phyloP scores from a whole-genome alignment of 2,888 invertebrate genomes.

The Aspidiotus rigidus region DNA sequence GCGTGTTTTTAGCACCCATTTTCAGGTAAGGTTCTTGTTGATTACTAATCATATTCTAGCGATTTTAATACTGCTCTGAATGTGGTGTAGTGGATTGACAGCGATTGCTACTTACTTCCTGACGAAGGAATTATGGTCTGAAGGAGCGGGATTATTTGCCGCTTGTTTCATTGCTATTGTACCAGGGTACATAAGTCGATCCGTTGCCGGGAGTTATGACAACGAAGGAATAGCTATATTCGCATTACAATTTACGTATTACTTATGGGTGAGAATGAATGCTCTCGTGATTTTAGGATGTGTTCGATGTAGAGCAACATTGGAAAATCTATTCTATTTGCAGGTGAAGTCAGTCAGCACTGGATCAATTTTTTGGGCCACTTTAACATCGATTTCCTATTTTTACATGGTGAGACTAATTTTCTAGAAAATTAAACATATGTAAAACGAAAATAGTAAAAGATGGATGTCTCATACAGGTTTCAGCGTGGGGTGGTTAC shows the following conservation, averaged over 20 bases:
- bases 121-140: conserved; percentile 94
- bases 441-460: no score
- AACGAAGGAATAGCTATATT: conserved; percentile 99
- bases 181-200: conserved; percentile 97
- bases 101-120: conserved; percentile 94
- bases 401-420: conserved; percentile 90
- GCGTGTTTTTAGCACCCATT: conserved; percentile 95
- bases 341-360: conserved; percentile 85
- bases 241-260: conserved; percentile 96
- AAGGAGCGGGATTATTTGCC: conserved; percentile 93
- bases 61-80: conserved; percentile 3
- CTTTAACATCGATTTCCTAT: conserved; percentile 87
- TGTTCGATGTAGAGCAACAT: not conserved
- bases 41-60: not conserved
- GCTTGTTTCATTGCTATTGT: conserved; percentile 98
- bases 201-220: conserved; percentile 98
- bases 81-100: conserved; percentile 77
- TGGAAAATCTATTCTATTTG: conserved; percentile 36
- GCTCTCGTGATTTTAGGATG: no score
- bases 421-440: not conserved
- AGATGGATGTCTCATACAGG: conserved; percentile 47
- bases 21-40: conserved; percentile 57
- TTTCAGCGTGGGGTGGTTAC: conserved; percentile 99
- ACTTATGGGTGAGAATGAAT: conserved; percentile 67
- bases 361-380: conserved; percentile 94